Evolutionary conservation across 2,888 invertebrate species (phyloP).

Genomic region (Sericinus montela): DNA sequence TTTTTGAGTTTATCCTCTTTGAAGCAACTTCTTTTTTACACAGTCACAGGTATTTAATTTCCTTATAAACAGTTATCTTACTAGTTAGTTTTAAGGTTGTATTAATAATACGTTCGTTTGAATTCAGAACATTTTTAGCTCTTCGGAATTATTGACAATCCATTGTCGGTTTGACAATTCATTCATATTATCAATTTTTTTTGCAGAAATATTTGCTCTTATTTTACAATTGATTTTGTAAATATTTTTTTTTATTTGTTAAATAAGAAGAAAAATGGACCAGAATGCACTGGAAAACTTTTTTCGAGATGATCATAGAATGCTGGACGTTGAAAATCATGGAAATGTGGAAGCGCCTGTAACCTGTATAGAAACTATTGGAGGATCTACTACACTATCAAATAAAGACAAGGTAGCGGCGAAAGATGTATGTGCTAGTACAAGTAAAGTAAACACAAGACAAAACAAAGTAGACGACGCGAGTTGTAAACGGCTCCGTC

Average conservation of each 20-base stretch:
- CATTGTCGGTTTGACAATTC: neutral
- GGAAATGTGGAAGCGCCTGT: neutral
- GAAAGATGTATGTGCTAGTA: slow-evolving; percentile 4
- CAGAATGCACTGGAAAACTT: neutral
- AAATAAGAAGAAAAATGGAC: neutral
- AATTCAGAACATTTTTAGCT: too few relatives aligned
- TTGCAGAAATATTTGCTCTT: too few relatives aligned
- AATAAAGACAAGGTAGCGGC: neutral
- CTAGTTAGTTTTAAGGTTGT: too few relatives aligned
- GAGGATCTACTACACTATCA: neutral
- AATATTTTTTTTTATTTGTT: neutral
- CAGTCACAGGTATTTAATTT: too few relatives aligned
- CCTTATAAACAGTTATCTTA: too few relatives aligned
- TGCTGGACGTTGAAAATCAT: neutral
- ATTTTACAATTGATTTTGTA: too few relatives aligned
- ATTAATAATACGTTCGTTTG: too few relatives aligned
- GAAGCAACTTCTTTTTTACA: too few relatives aligned
- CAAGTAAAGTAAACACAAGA: slow-evolving; percentile 4
- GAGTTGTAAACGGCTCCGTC: slow-evolving; percentile 22
- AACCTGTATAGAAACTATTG: neutral
- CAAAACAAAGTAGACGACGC: slow-evolving; percentile 1
- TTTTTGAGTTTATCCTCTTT: too few relatives aligned
- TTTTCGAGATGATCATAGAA: neutral
- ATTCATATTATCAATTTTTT: too few relatives aligned
- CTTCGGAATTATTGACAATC: too few relatives aligned